These are phyloP conservation scores for Sminthopsis crassicaudata DNA, from an alignment of 2,113 vertebrate genomes.

Conservation along the genomic window DNA sequence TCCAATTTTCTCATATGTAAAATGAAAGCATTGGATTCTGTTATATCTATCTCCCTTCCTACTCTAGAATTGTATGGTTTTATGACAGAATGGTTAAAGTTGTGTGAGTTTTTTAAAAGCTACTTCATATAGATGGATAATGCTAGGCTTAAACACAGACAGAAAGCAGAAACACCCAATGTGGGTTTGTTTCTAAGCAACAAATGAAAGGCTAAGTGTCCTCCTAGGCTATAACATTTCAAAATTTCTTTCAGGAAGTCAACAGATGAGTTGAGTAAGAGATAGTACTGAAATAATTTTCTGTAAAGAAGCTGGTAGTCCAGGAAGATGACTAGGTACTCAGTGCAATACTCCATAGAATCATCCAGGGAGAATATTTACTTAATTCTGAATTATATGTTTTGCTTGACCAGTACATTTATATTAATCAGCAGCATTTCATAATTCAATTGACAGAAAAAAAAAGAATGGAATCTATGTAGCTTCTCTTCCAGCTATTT, in stretches of 20 bases:
- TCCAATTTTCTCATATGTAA: constrained; percentile 27
- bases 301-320: background rate
- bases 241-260: constrained; percentile 42
- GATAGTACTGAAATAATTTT: background rate
- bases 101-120: background rate
- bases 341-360: constrained; percentile 7
- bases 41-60: background rate
- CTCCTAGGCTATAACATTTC: constrained; percentile 6
- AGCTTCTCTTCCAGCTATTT: background rate
- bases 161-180: background rate
- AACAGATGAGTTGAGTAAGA: constrained; percentile 3
- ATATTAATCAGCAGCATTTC: constrained; percentile 30
- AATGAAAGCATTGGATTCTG: background rate
- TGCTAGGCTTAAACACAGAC: constrained; percentile 12
- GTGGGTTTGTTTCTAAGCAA: constrained; percentile 34
- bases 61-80: background rate
- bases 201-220: constrained; percentile 7
- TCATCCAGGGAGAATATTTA: constrained; percentile 5
- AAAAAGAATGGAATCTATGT: constrained; percentile 19
- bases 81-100: background rate
- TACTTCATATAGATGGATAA: background rate
- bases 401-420: constrained; percentile 6
- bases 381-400: background rate
- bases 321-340: background rate
- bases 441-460: background rate